A percentile compares a stretch with the other conserved stretches of the same genome.
Conservation (phyloP, 1,140 invertebrate species). For the Aphidius ervi region DNA sequence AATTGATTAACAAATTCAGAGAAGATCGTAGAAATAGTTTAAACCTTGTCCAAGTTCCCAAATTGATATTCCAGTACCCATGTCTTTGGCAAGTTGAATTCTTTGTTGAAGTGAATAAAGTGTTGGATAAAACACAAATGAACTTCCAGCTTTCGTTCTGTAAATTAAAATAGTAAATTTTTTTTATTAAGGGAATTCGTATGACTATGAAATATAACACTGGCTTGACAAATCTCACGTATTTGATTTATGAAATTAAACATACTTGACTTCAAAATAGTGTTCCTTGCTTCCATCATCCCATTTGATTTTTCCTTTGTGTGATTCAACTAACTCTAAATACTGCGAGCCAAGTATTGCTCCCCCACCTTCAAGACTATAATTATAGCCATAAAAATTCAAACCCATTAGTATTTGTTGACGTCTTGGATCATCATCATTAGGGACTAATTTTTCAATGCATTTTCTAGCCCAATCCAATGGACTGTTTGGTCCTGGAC, state of each 20-base stretch:
- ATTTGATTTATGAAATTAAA: conserved; percentile 17
- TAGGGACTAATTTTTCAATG: conserved; percentile 67
- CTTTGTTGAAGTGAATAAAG: conserved; percentile 78
- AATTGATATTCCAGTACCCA: conserved; percentile 82
- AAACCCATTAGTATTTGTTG: conserved; percentile 82
- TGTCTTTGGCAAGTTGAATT: conserved; percentile 72
- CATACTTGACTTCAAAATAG: conserved; percentile 81
- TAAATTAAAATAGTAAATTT: conserved; percentile 39
- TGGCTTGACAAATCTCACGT: too few relatives aligned
- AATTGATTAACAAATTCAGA: conserved; percentile 49
- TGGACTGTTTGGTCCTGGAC: conserved; percentile 86
- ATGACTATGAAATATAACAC: too few relatives aligned
- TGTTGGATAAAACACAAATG: conserved; percentile 85
- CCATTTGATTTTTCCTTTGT: conserved; percentile 71
- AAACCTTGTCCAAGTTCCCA: conserved; percentile 96
- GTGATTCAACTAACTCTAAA: conserved; percentile 63
- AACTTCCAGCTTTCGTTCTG: conserved; percentile 62
- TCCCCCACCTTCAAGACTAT: conserved; percentile 69
- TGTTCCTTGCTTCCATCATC: conserved; percentile 79
- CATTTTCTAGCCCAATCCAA: conserved; percentile 77
- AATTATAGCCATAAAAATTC: conserved; percentile 93
- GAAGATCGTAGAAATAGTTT: conserved; percentile 91
- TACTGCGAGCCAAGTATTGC: conserved; percentile 77
- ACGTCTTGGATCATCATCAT: conserved; percentile 58
- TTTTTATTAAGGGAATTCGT: too few relatives aligned